Conservation (phyloP, 2,888 invertebrate species). For the Mesopsocus fuscifrons region DNA sequence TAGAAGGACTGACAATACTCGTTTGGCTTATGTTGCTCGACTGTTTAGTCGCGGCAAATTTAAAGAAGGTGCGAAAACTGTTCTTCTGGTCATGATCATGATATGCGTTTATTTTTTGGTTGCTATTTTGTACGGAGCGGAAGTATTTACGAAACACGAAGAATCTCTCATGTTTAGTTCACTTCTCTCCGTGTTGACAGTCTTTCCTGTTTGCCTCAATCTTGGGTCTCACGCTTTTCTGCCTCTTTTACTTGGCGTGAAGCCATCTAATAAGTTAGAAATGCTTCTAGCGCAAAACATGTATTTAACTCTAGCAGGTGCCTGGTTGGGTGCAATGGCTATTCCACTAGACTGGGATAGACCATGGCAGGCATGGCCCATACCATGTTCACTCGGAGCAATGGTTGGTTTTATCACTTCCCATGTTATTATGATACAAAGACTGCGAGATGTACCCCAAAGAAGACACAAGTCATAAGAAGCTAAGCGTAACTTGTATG, state of each 20-base stretch:
- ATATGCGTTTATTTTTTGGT: constrained; percentile 34
- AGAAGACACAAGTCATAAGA: too few species aligned
- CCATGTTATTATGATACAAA: not conserved
- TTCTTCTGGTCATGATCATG: constrained; percentile 28
- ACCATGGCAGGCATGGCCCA: constrained; percentile 71
- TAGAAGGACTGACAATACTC: constrained; percentile 5
- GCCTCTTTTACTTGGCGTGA: constrained; percentile 26
- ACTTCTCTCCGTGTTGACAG: constrained; percentile 38
- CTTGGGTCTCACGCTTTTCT: constrained; percentile 29
- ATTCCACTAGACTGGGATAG: constrained; percentile 84
- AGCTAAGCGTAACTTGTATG: too few species aligned
- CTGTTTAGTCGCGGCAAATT: constrained; percentile 20
- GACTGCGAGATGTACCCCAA: not conserved
- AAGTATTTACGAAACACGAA: constrained; percentile 38
- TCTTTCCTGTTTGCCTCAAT: constrained; percentile 40
- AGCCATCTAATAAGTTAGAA: constrained; percentile 22
- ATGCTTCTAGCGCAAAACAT: constrained; percentile 24
- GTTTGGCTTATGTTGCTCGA: not conserved
- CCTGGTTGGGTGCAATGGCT: constrained; percentile 68
- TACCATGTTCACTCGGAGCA: constrained; percentile 50
- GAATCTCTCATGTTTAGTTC: constrained; percentile 46
- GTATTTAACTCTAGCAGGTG: constrained; percentile 43
- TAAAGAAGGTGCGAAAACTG: constrained; percentile 32
- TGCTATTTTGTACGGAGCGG: constrained; percentile 48
- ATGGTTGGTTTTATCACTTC: constrained; percentile 35